These are phyloP conservation scores for Beris chalybata DNA, from an alignment of 2,888 invertebrate species.

Conservation along the genomic window DNA sequence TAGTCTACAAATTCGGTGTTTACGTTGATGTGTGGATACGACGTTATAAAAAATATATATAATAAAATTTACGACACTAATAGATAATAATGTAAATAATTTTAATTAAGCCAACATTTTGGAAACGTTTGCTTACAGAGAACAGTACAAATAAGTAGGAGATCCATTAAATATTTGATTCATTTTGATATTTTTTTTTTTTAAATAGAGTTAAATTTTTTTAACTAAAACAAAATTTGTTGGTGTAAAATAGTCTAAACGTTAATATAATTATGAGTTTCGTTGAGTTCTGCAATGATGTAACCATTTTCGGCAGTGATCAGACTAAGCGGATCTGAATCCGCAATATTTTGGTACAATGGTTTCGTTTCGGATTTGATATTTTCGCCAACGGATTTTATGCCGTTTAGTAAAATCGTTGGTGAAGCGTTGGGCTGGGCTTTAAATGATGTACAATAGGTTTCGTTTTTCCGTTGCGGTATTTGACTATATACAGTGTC, in stretches of 20 bases:
- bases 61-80: no score
- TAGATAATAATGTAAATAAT: no score
- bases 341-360: slow-evolving; percentile 21
- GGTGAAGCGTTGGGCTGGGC: neutral
- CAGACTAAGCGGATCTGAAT: neutral
- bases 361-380: slow-evolving; percentile 7
- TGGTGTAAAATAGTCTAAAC: slow-evolving; percentile 6
- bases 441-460: slow-evolving; percentile 47
- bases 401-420: slow-evolving; percentile 1
- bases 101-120: neutral
- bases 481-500: slow-evolving; percentile 48
- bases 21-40: no score
- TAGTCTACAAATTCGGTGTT: no score
- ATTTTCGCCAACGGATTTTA: neutral
- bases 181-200: neutral
- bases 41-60: no score
- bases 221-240: neutral
- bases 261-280: slow-evolving; percentile 27
- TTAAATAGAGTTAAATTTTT: neutral
- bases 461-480: slow-evolving; percentile 40
- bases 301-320: neutral
- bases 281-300: slow-evolving; percentile 4
- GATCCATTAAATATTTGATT: neutral
- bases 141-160: neutral
- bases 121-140: neutral